phyloP scores from a whole-genome alignment of 2,797 vertebrate species.

The Anabacerthia variegaticeps region DNA sequence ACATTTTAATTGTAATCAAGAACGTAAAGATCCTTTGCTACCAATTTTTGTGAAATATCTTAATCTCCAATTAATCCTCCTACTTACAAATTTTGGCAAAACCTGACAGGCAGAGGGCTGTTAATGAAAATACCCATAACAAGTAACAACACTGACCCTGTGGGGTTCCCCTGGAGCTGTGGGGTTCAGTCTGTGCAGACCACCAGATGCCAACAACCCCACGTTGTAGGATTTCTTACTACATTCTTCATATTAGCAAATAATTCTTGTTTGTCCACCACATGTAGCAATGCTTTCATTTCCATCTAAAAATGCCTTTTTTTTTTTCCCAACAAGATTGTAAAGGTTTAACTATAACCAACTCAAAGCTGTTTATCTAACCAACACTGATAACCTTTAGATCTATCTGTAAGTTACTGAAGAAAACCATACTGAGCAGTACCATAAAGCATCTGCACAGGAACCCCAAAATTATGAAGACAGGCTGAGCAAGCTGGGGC shows the following conservation, averaged over 20 bases:
- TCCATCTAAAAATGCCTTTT: background rate
- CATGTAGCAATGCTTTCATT: background rate
- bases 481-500: background rate
- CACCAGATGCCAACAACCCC: background rate
- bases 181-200: background rate
- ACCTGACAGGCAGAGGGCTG: background rate
- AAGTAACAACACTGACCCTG: background rate
- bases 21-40: background rate
- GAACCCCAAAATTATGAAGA: background rate
- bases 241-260: background rate
- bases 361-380: background rate
- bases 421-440: background rate
- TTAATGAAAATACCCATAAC: background rate
- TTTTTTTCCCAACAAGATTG: background rate
- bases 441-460: background rate
- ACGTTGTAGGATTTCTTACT: background rate
- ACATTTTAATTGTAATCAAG: background rate
- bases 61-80: background rate
- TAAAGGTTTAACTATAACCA: background rate
- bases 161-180: background rate
- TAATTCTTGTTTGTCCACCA: background rate
- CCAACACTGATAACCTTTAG: background rate
- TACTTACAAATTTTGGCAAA: background rate
- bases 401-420: background rate
- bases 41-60: background rate